Evolutionary conservation across 1,140 invertebrate species (phyloP), one percentile per base, ranked within the genome.

Genomic region (Dendroctonus valens): DNA sequence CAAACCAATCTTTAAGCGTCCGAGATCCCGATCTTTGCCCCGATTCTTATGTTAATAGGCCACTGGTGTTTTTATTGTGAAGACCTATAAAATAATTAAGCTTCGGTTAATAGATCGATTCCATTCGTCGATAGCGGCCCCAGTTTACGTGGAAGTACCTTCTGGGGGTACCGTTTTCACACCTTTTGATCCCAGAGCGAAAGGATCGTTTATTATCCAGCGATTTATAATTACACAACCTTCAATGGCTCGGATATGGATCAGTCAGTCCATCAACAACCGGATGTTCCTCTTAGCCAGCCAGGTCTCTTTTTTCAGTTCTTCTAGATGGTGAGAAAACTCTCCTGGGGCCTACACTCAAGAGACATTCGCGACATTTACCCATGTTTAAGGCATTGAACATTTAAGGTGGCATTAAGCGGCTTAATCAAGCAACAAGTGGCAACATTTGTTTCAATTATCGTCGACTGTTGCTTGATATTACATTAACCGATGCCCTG

Each of bases 81-180:
- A 50, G 46, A n/a, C 46, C 59, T 68, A 64, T 68, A 68, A 68
- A 68, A 68, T 64, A 68, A 68, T 68, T 68, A 68, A 68, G 60
- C 65, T 48, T 54, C 52, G 58, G 49, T 26, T 67, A 67, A 67
- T 61, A 50, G 54, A 61, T 67, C 59, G 65, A 67, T 67, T 68
- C 41, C 11, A 6, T 38, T 51, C 5, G 8, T 7, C 53, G 67
- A 68, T 68, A 68, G 53, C 26, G 46, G 42, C 14, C 40, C 14
- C 40, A n/a, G 53, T 58, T 53, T 53, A 63, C 48, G 42, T 40
- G 55, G 46, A 63, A 68, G 50, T 62, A 57, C 65, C 48, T 42
- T 60, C n/a, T 54, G 14, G n/a, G 46, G 51, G 51, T 7, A 40
- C 46, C 12, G 52, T 67, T 68, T 68, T 68, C 67, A 68, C 60